Evolutionary conservation across 2,888 invertebrate genomes (phyloP), one percentile per base, ranked within the genome.

Genomic region (Halocaridina rubra): DNA sequence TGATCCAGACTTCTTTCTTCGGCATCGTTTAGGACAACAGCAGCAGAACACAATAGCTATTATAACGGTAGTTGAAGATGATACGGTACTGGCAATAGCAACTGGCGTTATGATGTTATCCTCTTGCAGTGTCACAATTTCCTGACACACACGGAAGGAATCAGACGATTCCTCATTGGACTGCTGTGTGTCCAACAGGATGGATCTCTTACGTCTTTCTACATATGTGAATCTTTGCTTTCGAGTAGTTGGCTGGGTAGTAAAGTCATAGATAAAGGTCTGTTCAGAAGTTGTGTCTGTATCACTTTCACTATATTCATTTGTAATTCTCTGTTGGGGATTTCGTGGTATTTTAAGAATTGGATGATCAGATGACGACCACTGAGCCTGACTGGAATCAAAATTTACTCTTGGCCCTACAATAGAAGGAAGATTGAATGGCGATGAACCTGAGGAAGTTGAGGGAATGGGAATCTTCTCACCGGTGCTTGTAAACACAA

Each of bases 71-170:
- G 86, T 75, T 0, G 88, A 85, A 27, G 87, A 82, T 22, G 89
- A 88, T 5, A 88, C 88, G 8, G 88, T 86, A 10, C 88, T 86
- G 8, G 89, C 88, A 4, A 89, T 81, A 8, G 89, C 89, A 4
- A 89, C 88, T 74, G 89, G 89, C n/a, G 88, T 74, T 8, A 88
- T 86, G 39, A 88, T 84, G 13, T 80, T 79, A 16, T 80, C 72
- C 32, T 86, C 87, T 24, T 76, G 80, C 7, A 76, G 67, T 1
- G 88, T 89, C 33, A 82, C 72, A 5, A 86, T 74, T 32, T 89
- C 81, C 29, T 88, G 87, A 16, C 84, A 80, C 27, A 88, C 80
- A n/a, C 71, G 77, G 29, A 59, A 27, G 19, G 80, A 61, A 10
- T 72, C 72, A 16, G 57, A 13, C 22, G 19, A n/a, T 39, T 71